phyloP scores from a whole-genome alignment of 2,888 invertebrate species.

The Linyphia triangularis region DNA sequence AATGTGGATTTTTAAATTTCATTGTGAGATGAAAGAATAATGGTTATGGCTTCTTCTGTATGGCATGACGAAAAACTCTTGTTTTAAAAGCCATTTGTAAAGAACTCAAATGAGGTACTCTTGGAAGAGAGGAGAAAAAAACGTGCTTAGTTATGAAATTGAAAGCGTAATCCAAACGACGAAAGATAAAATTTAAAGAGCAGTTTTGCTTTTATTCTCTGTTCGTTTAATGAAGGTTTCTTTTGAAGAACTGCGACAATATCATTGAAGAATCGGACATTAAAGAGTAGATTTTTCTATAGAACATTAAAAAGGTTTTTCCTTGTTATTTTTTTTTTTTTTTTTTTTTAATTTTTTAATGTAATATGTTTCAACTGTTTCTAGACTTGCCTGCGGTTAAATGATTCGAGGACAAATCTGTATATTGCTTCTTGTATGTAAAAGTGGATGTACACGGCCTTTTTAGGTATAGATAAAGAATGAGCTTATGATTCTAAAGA shows the following conservation, averaged over 20 bases:
- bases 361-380: too few relatives aligned
- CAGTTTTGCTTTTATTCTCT: conserved; percentile 21
- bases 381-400: not conserved
- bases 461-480: too few relatives aligned
- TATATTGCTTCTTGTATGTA: not conserved
- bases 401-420: not conserved
- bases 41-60: conserved; percentile 43
- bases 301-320: conserved; percentile 4
- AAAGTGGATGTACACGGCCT: too few relatives aligned
- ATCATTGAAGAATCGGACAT: conserved; percentile 18
- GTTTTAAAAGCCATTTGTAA: conserved; percentile 53
- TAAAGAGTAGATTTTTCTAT: conserved; percentile 28
- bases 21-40: conserved; percentile 50
- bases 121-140: conserved; percentile 5
- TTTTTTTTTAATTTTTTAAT: not conserved
- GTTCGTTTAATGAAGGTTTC: conserved; percentile 16
- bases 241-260: conserved; percentile 38
- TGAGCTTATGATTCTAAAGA: not conserved
- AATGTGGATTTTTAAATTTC: conserved; percentile 44
- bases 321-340: not conserved
- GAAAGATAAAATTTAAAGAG: conserved; percentile 48
- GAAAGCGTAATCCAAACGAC: conserved; percentile 40
- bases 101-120: conserved; percentile 33
- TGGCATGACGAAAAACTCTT: conserved; percentile 48
- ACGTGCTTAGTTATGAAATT: conserved; percentile 41